Percentiles rank a stretch among this genome's conserved stretches.
phyloP scores from a whole-genome alignment of 2,797 vertebrate genomes.

The Ceyx erithaca region DNA sequence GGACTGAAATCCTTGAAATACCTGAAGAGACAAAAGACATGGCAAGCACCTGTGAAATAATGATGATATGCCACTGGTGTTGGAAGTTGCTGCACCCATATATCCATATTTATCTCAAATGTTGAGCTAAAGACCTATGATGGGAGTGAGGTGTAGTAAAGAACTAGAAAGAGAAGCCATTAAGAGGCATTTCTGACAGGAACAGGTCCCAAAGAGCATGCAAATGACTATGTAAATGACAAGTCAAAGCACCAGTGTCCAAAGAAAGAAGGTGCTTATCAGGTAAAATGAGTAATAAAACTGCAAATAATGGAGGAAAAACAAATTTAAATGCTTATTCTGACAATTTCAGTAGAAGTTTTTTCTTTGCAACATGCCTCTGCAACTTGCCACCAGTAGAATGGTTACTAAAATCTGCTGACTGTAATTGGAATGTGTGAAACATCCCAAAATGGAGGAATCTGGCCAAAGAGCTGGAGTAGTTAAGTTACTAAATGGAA shows the following conservation, averaged over 20 bases:
- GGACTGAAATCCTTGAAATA: neutral
- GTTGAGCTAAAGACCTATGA: neutral
- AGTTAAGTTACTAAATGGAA: neutral
- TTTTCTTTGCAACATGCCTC: neutral
- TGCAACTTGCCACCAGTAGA: neutral
- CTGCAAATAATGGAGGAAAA: neutral
- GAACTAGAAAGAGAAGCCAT: neutral
- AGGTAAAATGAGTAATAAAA: neutral
- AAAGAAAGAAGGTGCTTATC: neutral
- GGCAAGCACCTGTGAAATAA: neutral
- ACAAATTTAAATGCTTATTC: neutral
- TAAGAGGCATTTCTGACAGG: neutral
- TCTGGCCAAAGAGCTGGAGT: neutral
- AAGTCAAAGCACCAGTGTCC: neutral
- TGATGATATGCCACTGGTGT: neutral
- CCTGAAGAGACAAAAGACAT: neutral
- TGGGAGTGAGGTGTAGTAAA: neutral
- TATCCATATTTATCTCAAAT: neutral
- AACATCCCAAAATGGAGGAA: neutral
- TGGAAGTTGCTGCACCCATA: neutral
- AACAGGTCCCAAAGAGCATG: neutral
- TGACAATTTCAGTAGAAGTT: neutral
- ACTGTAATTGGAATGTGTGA: neutral
- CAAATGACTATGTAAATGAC: neutral
- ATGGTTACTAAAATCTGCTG: neutral